Evolutionary conservation across 1,140 invertebrate genomes (phyloP).

Genomic region (Theocolax elegans): DNA sequence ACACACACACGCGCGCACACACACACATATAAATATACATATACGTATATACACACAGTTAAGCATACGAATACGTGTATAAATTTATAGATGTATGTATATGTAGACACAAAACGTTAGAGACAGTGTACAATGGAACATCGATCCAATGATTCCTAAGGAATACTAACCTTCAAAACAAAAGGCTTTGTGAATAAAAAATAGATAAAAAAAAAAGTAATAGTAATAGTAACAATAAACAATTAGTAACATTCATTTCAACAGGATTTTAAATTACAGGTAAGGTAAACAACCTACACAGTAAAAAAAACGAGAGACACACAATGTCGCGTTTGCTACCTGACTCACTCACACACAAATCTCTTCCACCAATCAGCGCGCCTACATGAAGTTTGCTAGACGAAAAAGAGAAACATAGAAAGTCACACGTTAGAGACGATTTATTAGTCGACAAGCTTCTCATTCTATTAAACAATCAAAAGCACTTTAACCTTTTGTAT

Average conservation of each 20-base stretch:
- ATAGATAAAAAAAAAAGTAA: slow-evolving; percentile 7
- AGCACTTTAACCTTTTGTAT: neutral
- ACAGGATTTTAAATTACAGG: slow-evolving; percentile 19
- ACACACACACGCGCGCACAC: too few species aligned
- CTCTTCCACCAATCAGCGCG: slow-evolving; percentile 69
- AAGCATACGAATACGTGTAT: slow-evolving; percentile 51
- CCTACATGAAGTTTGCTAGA: slow-evolving; percentile 80
- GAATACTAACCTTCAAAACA: slow-evolving; percentile 43
- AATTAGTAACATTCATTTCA: slow-evolving; percentile 34
- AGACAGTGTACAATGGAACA: slow-evolving; percentile 47
- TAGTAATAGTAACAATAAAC: slow-evolving; percentile 15
- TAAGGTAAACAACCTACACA: slow-evolving; percentile 38
- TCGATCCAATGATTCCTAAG: slow-evolving; percentile 50
- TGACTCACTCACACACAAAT: slow-evolving; percentile 68
- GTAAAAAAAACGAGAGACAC: slow-evolving; percentile 48
- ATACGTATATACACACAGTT: slow-evolving; percentile 34
- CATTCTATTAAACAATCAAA: too few species aligned
- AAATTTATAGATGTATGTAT: slow-evolving; percentile 53
- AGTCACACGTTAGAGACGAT: slow-evolving; percentile 58
- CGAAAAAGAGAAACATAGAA: slow-evolving; percentile 64
- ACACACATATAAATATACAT: neutral
- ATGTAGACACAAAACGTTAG: slow-evolving; percentile 51
- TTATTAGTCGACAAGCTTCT: slow-evolving; percentile 7
- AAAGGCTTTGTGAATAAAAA: slow-evolving; percentile 1
- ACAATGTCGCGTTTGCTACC: slow-evolving; percentile 64